Base-by-base conservation (phyloP, 2,888 invertebrate species). In the Tetheella fluctuosa region DNA sequence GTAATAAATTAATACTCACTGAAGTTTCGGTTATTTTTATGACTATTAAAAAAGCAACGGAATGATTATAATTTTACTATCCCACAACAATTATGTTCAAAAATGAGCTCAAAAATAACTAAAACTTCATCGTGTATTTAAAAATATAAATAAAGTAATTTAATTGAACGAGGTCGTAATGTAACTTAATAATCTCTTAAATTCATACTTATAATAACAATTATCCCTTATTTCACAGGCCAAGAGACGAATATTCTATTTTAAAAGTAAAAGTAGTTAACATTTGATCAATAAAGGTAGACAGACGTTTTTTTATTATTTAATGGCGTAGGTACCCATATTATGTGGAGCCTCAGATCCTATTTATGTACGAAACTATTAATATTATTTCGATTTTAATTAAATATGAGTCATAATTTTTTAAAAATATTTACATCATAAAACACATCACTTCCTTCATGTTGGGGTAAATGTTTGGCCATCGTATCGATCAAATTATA, bases 171-270 rank as follows among this genome's bases (percentile, higher is more conserved):
- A 72, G 64, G 59, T 65, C 61, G 61, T 64, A 62, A 61, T 65
- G n/a, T 64, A 66, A 64, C 61, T 59, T 60, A 64, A 58, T 61
- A 60, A 61, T 63, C 65, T 67, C 70, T 67, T 74, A 70, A 64
- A 69, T 62, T 70, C 68, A 75, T 67, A 73, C 72, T 73, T 73
- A 74, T 70, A 68, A 65, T 62, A 73, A 73, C 70, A 71, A 71
- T 76, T 78, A 74, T 74, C 77, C 71, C 79, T 83, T 76, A 76
- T 76, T 80, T 85, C 77, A 82, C 85, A 88, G 88, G 88, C 86
- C 88, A 84, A 87, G 81, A 80, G 80, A 88, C 89, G 85, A 88
- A 77, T 74, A 86, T 85, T 86, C 87, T 86, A 88, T 88, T 86
- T 87, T 86, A 88, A 88, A 89, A 86, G 73, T 69, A 48, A 48